Percentiles rank a stretch among this genome's conserved stretches.
Conservation (phyloP, 2,113 vertebrate genomes). For the Sigmodon hispidus region DNA sequence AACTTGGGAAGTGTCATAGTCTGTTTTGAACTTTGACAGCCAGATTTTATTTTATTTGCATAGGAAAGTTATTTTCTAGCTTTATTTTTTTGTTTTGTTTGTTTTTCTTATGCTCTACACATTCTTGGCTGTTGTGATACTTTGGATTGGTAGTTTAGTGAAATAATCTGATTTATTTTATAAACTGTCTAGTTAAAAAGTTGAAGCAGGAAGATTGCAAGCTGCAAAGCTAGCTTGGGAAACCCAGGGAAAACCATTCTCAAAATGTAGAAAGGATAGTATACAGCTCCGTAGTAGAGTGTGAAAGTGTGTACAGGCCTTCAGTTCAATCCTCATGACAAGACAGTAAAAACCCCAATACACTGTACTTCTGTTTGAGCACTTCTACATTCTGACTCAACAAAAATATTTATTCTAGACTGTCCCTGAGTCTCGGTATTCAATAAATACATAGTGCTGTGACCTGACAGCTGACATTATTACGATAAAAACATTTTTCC, state of each 20-base stretch:
- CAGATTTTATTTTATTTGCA: conserved; percentile 21
- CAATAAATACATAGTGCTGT: not conserved
- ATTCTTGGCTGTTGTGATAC: not conserved
- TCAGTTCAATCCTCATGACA: not conserved
- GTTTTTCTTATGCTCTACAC: not conserved
- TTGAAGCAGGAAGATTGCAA: not conserved
- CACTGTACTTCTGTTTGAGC: not conserved
- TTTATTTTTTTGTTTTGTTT: not conserved
- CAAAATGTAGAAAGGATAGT: not conserved
- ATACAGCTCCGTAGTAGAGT: not conserved
- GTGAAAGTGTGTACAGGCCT: not conserved
- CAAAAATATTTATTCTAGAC: not conserved
- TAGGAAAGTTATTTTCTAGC: conserved; percentile 5
- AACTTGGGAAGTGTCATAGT: not conserved
- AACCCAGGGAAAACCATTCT: no score
- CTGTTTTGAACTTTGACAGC: not conserved
- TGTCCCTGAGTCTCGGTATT: not conserved
- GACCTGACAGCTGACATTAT: not conserved
- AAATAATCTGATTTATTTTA: not conserved
- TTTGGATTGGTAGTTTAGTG: not conserved
- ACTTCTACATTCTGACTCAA: conserved; percentile 3
- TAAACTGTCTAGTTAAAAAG: not conserved
- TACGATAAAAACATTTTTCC: not conserved
- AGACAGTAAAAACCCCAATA: not conserved
- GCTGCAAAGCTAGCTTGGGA: not conserved